These are phyloP conservation scores for Pontoporia blainvillei DNA, from an alignment of 2,113 vertebrate genomes.

Conservation along the genomic window DNA sequence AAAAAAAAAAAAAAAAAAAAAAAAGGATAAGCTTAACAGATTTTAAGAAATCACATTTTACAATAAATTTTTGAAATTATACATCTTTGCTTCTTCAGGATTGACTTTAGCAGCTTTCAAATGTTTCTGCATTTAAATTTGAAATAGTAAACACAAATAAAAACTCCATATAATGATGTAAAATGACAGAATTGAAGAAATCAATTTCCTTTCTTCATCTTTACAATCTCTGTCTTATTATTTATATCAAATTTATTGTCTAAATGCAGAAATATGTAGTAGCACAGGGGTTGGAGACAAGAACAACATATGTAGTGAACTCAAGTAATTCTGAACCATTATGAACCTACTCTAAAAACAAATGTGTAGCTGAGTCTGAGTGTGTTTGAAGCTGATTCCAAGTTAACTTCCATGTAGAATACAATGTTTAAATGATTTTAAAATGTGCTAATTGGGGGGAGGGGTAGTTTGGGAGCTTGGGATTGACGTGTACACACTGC, in stretches of 20 bases:
- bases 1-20: too few species aligned
- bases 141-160: constrained; percentile 18
- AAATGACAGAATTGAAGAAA: constrained; percentile 3
- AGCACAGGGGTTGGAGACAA: not conserved
- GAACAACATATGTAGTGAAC: not conserved
- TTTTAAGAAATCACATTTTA: not conserved
- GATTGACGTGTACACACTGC: too few species aligned
- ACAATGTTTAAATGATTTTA: not conserved
- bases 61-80: too few species aligned
- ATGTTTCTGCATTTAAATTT: not conserved
- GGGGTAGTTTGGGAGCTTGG: too few species aligned
- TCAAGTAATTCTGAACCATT: not conserved
- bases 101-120: not conserved
- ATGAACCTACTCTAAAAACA: not conserved
- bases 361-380: not conserved
- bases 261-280: not conserved
- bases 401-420: not conserved
- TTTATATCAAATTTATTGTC: not conserved
- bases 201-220: not conserved
- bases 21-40: not conserved
- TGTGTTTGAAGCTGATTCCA: not conserved
- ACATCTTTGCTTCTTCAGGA: not conserved
- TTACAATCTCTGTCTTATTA: not conserved
- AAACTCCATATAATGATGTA: not conserved
- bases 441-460: not conserved